Conservation (phyloP, 2,888 invertebrate genomes). For the Scaptomyza polygonia region DNA sequence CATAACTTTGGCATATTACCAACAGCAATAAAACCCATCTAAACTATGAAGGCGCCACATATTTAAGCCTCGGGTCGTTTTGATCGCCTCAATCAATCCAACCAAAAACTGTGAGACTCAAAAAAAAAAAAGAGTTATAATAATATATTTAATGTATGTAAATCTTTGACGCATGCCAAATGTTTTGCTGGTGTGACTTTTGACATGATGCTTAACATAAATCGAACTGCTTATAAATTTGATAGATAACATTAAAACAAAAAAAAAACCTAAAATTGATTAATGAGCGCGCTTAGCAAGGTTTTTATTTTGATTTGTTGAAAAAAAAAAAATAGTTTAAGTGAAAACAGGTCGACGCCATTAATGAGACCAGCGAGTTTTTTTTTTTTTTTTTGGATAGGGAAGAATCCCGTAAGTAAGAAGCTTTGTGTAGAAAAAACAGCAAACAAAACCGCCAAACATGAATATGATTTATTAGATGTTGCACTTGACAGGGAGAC, state of each 20-base stretch:
- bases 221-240: constrained; percentile 75
- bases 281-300: constrained; percentile 60
- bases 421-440: constrained; percentile 39
- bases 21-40: constrained; percentile 26
- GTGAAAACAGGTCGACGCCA: constrained; percentile 66
- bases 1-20: constrained; percentile 34
- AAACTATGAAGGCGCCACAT: constrained; percentile 31
- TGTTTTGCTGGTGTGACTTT: constrained; percentile 71
- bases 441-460: constrained; percentile 68
- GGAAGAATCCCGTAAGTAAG: neutral
- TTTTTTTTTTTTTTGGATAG: no score
- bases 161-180: constrained; percentile 74
- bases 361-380: constrained; percentile 62
- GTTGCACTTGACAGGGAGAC: constrained; percentile 61
- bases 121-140: constrained; percentile 4
- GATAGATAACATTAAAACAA: constrained; percentile 72
- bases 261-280: constrained; percentile 51
- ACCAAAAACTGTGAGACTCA: constrained; percentile 21
- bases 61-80: constrained; percentile 44
- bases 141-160: constrained; percentile 66
- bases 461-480: constrained; percentile 76
- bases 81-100: constrained; percentile 56
- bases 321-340: constrained; percentile 57
- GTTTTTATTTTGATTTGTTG: neutral
- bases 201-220: constrained; percentile 76